A percentile compares a stretch with the other conserved stretches of the same genome.
Conservation (phyloP, 2,888 invertebrate genomes). For the Drosophila hamatofila region DNA sequence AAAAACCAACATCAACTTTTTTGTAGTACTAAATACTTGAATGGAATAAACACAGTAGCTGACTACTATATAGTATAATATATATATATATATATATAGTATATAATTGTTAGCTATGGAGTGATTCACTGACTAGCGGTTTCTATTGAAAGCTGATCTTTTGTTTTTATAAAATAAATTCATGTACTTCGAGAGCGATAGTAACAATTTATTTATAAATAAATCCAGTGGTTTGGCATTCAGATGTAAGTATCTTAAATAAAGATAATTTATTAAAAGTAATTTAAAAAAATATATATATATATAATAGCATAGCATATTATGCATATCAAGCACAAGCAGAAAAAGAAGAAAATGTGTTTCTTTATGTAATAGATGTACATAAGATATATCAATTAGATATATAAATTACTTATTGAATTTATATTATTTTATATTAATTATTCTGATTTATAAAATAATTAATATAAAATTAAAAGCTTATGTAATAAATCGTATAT, state of each 20-base stretch:
- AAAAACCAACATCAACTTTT: constrained; percentile 6
- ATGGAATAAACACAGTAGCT: constrained; percentile 13
- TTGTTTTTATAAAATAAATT: background rate
- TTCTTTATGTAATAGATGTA: too few relatives aligned
- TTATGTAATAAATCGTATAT: too few relatives aligned
- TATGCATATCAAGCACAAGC: too few relatives aligned
- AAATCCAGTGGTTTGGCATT: background rate
- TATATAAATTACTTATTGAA: too few relatives aligned
- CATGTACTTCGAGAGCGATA: background rate
- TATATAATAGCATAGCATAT: too few relatives aligned
- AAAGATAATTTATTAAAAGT: background rate
- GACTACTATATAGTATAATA: background rate
- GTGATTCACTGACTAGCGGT: background rate
- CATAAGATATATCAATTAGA: too few relatives aligned
- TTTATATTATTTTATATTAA: too few relatives aligned
- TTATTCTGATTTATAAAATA: too few relatives aligned
- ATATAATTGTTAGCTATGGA: background rate
- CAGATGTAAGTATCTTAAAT: background rate
- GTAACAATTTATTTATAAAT: background rate
- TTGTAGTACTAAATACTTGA: background rate
- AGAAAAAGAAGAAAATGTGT: too few relatives aligned
- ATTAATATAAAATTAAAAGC: too few relatives aligned
- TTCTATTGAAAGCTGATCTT: background rate
- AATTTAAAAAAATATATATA: too few relatives aligned
- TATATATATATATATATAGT: background rate